Percentiles rank a stretch among this genome's conserved stretches.
phyloP scores from a whole-genome alignment of 2,888 invertebrate genomes.

The Scaptomyza caliginosa region DNA sequence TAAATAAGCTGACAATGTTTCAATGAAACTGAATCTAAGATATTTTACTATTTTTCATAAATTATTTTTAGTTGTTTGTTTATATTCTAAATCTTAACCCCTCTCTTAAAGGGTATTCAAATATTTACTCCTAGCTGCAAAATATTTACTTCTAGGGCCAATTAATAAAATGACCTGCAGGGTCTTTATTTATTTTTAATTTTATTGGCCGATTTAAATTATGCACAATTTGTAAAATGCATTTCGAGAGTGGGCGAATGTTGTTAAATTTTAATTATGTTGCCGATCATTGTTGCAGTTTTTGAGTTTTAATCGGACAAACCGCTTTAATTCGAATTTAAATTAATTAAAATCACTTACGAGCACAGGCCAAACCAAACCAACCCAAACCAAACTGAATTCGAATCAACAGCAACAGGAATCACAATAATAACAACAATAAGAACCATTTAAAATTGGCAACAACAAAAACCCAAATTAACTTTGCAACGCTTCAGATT shows the following conservation, averaged over 20 bases:
- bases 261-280: conserved; percentile 69
- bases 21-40: neutral
- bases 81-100: no score
- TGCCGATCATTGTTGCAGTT: conserved; percentile 53
- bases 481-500: conserved; percentile 72
- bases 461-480: conserved; percentile 71
- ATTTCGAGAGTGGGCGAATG: conserved; percentile 33
- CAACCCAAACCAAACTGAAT: conserved; percentile 31
- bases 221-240: conserved; percentile 47
- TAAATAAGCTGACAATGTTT: neutral
- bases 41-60: no score
- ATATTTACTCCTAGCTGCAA: neutral
- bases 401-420: conserved; percentile 38
- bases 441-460: conserved; percentile 60
- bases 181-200: conserved; percentile 36
- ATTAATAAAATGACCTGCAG: conserved; percentile 48
- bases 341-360: conserved; percentile 79
- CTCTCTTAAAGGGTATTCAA: neutral
- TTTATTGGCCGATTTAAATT: conserved; percentile 43
- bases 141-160: conserved; percentile 10
- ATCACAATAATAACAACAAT: conserved; percentile 38
- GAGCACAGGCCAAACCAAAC: conserved; percentile 41
- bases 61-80: no score
- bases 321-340: conserved; percentile 77
- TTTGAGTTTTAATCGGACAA: conserved; percentile 74